Evolutionary conservation across 2,888 invertebrate genomes (phyloP).

Genomic region (Flexamia atlantica): DNA sequence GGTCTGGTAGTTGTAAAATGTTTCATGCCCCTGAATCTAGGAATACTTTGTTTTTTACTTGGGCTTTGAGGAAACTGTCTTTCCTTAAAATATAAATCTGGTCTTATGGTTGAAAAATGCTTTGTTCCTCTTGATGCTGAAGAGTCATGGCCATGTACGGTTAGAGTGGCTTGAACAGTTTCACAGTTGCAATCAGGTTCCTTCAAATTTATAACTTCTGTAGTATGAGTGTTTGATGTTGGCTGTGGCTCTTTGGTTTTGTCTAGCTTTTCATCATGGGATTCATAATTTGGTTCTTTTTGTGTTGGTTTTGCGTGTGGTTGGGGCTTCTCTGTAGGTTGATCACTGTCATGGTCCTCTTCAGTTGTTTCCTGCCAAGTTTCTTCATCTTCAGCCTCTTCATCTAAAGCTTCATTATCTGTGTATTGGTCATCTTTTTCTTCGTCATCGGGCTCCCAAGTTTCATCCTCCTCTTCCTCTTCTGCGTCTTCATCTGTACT

Average conservation of each 20-base stretch:
- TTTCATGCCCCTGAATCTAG: background rate
- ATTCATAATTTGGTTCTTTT: background rate
- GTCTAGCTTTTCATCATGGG: background rate
- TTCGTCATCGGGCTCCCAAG: background rate
- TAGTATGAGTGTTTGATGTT: background rate
- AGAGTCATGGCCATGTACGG: slow-evolving; percentile 10
- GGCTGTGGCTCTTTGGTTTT: background rate
- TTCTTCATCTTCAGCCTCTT: background rate
- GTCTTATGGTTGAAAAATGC: slow-evolving; percentile 17
- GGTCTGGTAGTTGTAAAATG: background rate
- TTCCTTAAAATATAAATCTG: background rate
- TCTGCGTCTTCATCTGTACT: background rate
- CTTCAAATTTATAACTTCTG: background rate
- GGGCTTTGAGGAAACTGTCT: background rate
- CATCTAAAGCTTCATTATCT: background rate
- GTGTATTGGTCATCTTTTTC: background rate
- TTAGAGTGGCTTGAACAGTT: slow-evolving; percentile 12
- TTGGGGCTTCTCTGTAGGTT: background rate
- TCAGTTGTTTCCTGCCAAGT: background rate
- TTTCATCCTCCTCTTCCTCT: background rate
- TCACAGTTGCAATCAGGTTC: slow-evolving; percentile 27
- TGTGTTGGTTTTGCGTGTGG: background rate
- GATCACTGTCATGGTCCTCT: background rate
- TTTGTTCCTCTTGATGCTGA: background rate
- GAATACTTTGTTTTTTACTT: background rate